These are phyloP conservation scores for Napeogenes inachia DNA, from an alignment of 2,888 invertebrate genomes.

Conservation along the genomic window DNA sequence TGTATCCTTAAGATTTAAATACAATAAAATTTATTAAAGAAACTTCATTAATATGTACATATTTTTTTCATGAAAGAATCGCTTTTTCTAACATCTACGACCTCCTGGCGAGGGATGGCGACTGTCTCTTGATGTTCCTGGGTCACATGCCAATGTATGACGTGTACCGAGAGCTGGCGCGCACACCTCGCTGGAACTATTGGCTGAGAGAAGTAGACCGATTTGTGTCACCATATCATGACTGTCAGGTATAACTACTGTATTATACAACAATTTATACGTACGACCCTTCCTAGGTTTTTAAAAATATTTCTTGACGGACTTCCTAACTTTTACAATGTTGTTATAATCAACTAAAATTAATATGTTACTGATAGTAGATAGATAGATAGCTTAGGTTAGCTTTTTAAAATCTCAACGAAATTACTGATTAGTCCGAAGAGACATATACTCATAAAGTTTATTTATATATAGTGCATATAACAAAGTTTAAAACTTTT, in stretches of 20 bases:
- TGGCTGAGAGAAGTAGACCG: constrained; percentile 82
- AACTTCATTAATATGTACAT: neutral
- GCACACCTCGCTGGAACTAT: constrained; percentile 72
- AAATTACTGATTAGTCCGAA: neutral
- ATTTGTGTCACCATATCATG: constrained; percentile 83
- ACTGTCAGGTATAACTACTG: constrained; percentile 53
- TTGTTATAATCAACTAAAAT: too few relatives aligned
- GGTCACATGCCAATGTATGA: constrained; percentile 83
- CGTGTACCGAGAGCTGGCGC: constrained; percentile 80
- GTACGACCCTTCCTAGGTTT: too few relatives aligned
- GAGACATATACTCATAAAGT: neutral
- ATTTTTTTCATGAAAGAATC: constrained; percentile 58
- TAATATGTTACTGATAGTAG: too few relatives aligned
- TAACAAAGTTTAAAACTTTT: too few relatives aligned
- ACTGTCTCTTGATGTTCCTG: constrained; percentile 82
- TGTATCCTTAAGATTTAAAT: too few relatives aligned
- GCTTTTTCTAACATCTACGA: constrained; percentile 79
- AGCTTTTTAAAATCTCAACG: too few relatives aligned
- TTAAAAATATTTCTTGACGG: too few relatives aligned
- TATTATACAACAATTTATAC: too few relatives aligned
- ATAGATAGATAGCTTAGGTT: too few relatives aligned
- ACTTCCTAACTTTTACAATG: too few relatives aligned
- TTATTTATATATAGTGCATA: neutral
- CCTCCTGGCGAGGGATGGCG: constrained; percentile 82
- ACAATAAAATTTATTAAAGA: too few relatives aligned